Evolutionary conservation across 2,113 vertebrate genomes (phyloP), one percentile per base, ranked within the genome.

Genomic region (Scartelaos histophorus): DNA sequence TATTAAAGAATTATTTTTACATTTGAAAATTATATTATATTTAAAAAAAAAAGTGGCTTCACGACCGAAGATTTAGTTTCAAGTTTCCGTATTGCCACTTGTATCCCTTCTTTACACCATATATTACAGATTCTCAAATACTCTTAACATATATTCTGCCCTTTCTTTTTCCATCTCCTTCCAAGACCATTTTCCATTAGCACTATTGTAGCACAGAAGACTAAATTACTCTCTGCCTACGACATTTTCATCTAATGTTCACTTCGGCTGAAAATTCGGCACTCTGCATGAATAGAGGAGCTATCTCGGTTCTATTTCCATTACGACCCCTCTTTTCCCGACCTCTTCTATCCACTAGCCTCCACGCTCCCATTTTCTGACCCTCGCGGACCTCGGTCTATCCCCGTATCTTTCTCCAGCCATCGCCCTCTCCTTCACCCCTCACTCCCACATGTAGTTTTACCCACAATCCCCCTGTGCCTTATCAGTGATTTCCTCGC

Each of bases 221-320:
- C 73, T 75, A 89, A 88, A 89, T 89, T 24, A 24, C 78, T 80
- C 68, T 69, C 78, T 58, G 72, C 81, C 82, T 84, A 84, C 88
- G 85, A 88, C 87, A 91, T 91, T 88, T 89, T 57, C 72, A 78
- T 87, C 79, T 87, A 84, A 89, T 92, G 85, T 84, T 90, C 81
- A 80, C 80, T 87, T 83, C 86, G 66, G 80, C 67, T 71, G 7
- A 1, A 85, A 83, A 90, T 75, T 82, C 78, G 57, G 65, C 70
- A 64, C 75, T 66, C 72, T 70, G 80, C 13, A 82, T 21, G 5
- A 68, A 53, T 29, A 4, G 47, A 60, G 34, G 77, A 74, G 69
- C 49, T 54, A 82, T 38, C 73, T 70, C 68, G 45, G 82, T 71
- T 74, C 58, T 75, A 75, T 72, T 78, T 78, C 80, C 69, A 83